These are phyloP conservation scores for Thumatha senex DNA, from an alignment of 2,888 invertebrate genomes.

Conservation along the genomic window DNA sequence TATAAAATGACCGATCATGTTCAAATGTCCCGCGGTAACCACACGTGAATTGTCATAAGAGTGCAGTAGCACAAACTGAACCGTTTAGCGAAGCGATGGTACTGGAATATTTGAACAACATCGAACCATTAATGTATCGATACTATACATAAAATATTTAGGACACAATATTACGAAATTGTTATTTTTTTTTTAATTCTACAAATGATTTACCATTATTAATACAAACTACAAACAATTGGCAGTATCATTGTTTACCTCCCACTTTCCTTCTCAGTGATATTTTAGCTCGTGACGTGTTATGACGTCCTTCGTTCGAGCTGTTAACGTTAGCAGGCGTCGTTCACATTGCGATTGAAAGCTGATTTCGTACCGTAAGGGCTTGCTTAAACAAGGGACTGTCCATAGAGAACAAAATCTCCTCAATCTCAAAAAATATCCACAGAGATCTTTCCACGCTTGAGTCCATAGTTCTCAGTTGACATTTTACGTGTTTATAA, in stretches of 20 bases:
- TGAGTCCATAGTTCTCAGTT: too few species aligned
- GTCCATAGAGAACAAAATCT: too few species aligned
- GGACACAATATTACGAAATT: slow-evolving; percentile 77
- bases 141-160: slow-evolving; percentile 78
- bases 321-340: slow-evolving; percentile 10
- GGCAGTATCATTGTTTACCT: slow-evolving; percentile 76
- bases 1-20: slow-evolving; percentile 53
- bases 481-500: too few species aligned
- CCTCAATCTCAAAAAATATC: too few species aligned
- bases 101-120: slow-evolving; percentile 42
- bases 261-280: slow-evolving; percentile 58
- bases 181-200: slow-evolving; percentile 58
- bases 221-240: slow-evolving; percentile 79
- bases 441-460: too few species aligned
- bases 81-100: slow-evolving; percentile 13
- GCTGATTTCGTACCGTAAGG: too few species aligned
- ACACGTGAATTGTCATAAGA: slow-evolving; percentile 12
- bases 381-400: too few species aligned
- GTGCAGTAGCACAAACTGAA: slow-evolving; percentile 37
- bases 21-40: slow-evolving; percentile 26
- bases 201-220: slow-evolving; percentile 75
- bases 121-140: slow-evolving; percentile 56
- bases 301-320: slow-evolving; percentile 15
- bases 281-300: slow-evolving; percentile 57
- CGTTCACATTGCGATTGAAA: slow-evolving; percentile 3